Evolutionary conservation across 2,797 vertebrate genomes (phyloP).

Genomic region (Falco concolor): DNA sequence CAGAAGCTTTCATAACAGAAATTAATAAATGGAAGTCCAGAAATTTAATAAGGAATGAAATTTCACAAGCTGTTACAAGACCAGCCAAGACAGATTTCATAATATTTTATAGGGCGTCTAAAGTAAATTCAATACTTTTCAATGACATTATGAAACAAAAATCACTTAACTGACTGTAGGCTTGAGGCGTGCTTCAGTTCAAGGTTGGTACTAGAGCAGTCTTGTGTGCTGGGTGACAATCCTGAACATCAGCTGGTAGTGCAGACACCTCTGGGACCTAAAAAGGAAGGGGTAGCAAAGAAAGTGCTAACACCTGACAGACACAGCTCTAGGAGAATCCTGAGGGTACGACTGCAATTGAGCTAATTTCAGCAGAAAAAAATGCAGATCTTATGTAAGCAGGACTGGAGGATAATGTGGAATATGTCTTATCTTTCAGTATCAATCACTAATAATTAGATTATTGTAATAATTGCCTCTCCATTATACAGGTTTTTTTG

Average conservation of each 20-base stretch:
- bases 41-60: conserved; percentile 22
- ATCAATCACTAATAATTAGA: neutral
- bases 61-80: neutral
- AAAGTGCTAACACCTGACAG: neutral
- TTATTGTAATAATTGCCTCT: neutral
- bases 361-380: neutral
- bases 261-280: neutral
- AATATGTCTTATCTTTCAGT: neutral
- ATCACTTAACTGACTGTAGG: conserved; percentile 8
- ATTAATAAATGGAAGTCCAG: conserved; percentile 1
- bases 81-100: neutral
- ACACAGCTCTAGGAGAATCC: neutral
- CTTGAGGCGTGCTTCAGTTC: neutral
- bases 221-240: neutral
- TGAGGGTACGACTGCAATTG: neutral
- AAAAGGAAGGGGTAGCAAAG: neutral
- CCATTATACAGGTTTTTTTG: neutral
- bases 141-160: neutral
- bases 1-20: conserved; percentile 1
- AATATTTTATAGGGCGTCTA: neutral
- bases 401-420: neutral
- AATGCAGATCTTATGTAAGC: neutral
- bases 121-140: neutral
- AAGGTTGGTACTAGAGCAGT: neutral
- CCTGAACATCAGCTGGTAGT: neutral